Conservation (phyloP, 1,140 invertebrate species). For the Archivesica marissinica region DNA sequence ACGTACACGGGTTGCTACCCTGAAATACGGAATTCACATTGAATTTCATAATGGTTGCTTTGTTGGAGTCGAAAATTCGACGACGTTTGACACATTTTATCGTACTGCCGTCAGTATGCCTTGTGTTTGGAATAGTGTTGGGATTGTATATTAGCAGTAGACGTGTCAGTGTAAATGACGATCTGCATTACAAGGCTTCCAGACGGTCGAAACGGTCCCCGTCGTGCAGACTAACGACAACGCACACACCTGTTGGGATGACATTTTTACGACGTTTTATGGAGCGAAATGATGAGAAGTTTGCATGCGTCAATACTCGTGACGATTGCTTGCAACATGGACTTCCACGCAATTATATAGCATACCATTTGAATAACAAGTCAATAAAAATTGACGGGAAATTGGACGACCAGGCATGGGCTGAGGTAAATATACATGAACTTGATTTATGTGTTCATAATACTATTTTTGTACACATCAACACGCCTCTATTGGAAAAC, state of each 20-base stretch:
- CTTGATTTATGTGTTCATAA: too few species aligned
- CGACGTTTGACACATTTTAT: too few species aligned
- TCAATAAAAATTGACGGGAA: neutral
- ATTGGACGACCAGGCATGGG: conserved; percentile 2
- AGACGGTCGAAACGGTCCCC: neutral
- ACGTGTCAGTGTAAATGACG: neutral
- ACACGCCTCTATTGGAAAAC: too few species aligned
- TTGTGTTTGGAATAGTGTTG: neutral
- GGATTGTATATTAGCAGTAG: neutral
- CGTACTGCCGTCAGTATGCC: neutral
- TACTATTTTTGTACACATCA: too few species aligned
- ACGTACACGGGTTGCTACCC: too few species aligned
- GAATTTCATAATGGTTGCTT: too few species aligned
- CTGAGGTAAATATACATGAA: too few species aligned
- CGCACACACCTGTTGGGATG: neutral
- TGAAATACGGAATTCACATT: too few species aligned
- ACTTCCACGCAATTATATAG: conserved; percentile 4
- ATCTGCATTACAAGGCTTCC: neutral
- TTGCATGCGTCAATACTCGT: neutral
- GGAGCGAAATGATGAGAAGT: neutral
- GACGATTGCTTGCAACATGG: neutral
- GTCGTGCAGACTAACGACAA: neutral
- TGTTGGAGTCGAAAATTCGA: too few species aligned
- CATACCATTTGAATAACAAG: neutral
- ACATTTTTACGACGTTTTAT: neutral